phyloP scores from a whole-genome alignment of 2,797 vertebrate genomes.

The Notoglanidium macrostoma region DNA sequence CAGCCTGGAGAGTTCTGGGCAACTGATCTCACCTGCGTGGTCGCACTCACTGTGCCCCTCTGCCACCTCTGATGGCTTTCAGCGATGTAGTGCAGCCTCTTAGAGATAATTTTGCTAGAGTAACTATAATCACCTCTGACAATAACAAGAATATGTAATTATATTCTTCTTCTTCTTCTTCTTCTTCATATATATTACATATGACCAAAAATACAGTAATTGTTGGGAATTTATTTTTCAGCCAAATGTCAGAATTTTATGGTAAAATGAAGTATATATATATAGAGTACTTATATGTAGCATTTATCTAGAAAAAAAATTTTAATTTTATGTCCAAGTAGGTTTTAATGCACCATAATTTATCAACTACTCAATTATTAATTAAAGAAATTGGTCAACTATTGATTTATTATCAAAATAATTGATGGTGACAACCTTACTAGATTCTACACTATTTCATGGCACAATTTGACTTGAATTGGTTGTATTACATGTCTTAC shows the following conservation, averaged over 20 bases:
- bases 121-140: background rate
- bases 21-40: background rate
- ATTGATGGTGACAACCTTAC: background rate
- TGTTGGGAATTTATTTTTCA: background rate
- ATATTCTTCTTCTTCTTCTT: background rate
- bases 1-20: background rate
- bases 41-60: background rate
- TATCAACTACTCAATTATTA: background rate
- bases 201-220: background rate
- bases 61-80: background rate
- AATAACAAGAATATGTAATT: background rate
- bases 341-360: background rate
- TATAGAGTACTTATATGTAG: background rate
- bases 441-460: background rate
- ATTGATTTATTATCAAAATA: background rate
- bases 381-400: background rate
- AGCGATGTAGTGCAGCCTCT: background rate
- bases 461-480: background rate
- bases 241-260: background rate
- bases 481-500: background rate
- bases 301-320: background rate
- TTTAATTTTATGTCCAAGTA: background rate
- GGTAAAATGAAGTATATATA: background rate
- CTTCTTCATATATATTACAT: background rate
- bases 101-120: background rate